Conservation (phyloP, 2,888 invertebrate genomes). For the Odontocolon sp. region DNA sequence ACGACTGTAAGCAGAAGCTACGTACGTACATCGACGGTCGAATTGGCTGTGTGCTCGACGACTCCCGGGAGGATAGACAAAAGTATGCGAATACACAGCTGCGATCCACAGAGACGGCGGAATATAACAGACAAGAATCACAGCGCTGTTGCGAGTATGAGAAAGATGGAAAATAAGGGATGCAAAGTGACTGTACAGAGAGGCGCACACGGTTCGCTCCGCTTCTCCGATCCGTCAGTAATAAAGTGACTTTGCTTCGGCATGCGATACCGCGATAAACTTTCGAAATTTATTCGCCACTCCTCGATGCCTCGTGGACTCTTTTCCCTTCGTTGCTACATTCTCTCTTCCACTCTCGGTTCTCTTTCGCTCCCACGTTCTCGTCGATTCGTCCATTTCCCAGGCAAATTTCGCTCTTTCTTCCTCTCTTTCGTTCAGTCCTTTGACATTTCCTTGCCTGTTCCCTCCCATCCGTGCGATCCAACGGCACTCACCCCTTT, state of each 20-base stretch:
- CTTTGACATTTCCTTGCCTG: constrained; percentile 31
- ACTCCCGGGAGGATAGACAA: not conserved
- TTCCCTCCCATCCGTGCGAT: not conserved
- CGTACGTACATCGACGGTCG: not conserved
- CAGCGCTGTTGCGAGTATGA: constrained; percentile 4
- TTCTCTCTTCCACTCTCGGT: constrained; percentile 1
- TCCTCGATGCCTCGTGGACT: constrained; percentile 55
- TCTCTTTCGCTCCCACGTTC: constrained; percentile 39
- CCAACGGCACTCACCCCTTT: constrained; percentile 40
- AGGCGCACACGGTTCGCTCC: constrained; percentile 49
- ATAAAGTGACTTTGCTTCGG: constrained; percentile 78
- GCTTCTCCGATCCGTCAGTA: constrained; percentile 68
- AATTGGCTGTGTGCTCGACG: not conserved
- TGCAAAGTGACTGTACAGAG: constrained; percentile 2
- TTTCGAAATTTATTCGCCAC: constrained; percentile 76
- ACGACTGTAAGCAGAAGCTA: not conserved
- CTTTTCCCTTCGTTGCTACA: not conserved
- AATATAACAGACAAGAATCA: constrained; percentile 36
- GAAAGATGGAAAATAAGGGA: constrained; percentile 35
- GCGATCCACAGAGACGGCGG: constrained; percentile 4
- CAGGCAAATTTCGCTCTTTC: constrained; percentile 28
- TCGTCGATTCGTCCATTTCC: constrained; percentile 60
- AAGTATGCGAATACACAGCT: not conserved
- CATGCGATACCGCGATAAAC: constrained; percentile 80
- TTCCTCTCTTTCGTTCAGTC: constrained; percentile 16